Base-by-base conservation (phyloP, 2,888 invertebrate species). In the Zele albiditarsus region DNA sequence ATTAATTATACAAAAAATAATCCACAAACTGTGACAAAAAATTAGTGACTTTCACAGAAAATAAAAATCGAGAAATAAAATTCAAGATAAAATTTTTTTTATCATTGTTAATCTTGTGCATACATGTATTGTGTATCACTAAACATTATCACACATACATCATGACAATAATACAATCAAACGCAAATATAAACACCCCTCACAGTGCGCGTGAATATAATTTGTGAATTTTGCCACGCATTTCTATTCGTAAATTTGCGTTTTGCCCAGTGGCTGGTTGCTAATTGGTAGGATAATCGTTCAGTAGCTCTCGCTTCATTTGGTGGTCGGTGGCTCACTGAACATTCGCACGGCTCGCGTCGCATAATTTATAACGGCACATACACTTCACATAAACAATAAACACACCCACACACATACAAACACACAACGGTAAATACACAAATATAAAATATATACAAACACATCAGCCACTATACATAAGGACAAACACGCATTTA, bases 341-440 rank as follows among this genome's bases (percentile, higher is more conserved):
- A 31, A 72, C 63, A 72, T 65, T 72, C 65, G 33, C 27, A 53
- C 65, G 74, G 76, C 69, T 77, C 53, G 77, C 62, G 66, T 58
- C 68, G 76, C 73, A 77, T 75, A 80, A 78, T 82, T 80, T 75
- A 75, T 77, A 78, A 76, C 69, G 74, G 74, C 38, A 69, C 63
- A 58, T 74, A 58, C 68, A 58, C 38, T 12, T 12, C 38, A 38
- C 38, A 38, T 38, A 38, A 38, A 38, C 38, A 38, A 38, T 20
- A 62, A 66, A 71, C 57, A 28, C 14, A 60, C 60, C 14, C 31
- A 31, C 53, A 58, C 46, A 72, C 33, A 68, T 20, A 42, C 42
- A 42, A 2, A n/a, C n/a, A 42, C 12, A 42, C 42, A 10, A 33
- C 33, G 8, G n/a, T n/a, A n/a, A 33, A 33, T 33, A 6, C 33